phyloP scores from a whole-genome alignment of 2,113 vertebrate species.

The Cyanoderma ruficeps region DNA sequence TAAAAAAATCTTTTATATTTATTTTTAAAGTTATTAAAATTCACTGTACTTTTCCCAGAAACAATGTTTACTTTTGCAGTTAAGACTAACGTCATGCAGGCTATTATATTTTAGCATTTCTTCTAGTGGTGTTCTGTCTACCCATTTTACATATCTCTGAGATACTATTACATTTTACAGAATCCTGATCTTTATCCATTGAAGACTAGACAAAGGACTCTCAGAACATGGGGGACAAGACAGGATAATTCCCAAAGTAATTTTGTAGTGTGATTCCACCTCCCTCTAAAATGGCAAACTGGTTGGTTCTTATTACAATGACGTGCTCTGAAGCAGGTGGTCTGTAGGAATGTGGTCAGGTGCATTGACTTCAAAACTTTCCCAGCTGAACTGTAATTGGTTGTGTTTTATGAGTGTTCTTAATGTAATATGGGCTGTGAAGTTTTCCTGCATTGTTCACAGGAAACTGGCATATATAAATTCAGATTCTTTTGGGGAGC shows the following conservation, averaged over 20 bases:
- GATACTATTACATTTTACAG: background rate
- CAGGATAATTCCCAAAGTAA: background rate
- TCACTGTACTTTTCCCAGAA: background rate
- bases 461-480: background rate
- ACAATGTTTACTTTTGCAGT: background rate
- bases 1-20: background rate
- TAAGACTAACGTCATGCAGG: background rate
- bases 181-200: background rate
- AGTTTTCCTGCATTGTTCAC: background rate
- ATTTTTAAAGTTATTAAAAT: background rate
- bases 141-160: background rate
- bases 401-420: background rate
- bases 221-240: background rate
- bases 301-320: background rate
- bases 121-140: background rate
- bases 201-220: background rate
- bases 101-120: background rate
- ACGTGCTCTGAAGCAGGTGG: background rate
- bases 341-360: background rate
- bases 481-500: background rate
- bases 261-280: background rate
- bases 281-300: background rate
- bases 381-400: background rate
- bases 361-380: background rate
- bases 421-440: background rate